A percentile compares a stretch with the other conserved stretches of the same genome.
phyloP scores from a whole-genome alignment of 2,113 vertebrate genomes.

The Cyprinodon tularosa region DNA sequence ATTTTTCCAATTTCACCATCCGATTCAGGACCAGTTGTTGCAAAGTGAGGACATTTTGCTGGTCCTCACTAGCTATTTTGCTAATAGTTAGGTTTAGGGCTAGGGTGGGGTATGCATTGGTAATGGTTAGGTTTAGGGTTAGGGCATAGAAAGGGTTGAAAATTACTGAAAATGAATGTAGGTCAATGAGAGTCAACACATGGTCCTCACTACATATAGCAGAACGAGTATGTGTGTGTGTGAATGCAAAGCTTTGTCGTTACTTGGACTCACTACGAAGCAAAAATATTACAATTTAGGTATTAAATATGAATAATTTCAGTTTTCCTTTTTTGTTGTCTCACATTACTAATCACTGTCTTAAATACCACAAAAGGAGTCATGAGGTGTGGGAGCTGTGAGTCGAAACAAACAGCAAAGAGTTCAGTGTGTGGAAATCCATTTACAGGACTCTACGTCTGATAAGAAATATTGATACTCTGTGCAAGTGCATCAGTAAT shows the following conservation, averaged over 20 bases:
- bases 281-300: constrained; percentile 3
- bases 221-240: background rate
- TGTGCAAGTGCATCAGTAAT: constrained; percentile 38
- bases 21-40: no score
- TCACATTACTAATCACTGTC: constrained; percentile 31
- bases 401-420: constrained; percentile 41
- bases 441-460: constrained; percentile 49
- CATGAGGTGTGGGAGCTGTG: constrained; percentile 31
- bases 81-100: no score
- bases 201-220: no score
- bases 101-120: no score
- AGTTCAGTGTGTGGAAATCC: constrained; percentile 51
- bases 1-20: no score
- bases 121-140: no score
- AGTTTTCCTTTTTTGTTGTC: background rate
- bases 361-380: constrained; percentile 41
- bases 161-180: no score
- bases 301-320: background rate
- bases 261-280: background rate
- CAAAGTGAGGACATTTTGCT: no score
- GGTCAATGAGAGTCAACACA: no score
- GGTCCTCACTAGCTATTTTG: no score
- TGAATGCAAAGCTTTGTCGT: background rate
- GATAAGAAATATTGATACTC: constrained; percentile 61
- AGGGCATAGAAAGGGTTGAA: no score